Base-by-base conservation (phyloP, 2,888 invertebrate species). In the Achlya flavicornis region DNA sequence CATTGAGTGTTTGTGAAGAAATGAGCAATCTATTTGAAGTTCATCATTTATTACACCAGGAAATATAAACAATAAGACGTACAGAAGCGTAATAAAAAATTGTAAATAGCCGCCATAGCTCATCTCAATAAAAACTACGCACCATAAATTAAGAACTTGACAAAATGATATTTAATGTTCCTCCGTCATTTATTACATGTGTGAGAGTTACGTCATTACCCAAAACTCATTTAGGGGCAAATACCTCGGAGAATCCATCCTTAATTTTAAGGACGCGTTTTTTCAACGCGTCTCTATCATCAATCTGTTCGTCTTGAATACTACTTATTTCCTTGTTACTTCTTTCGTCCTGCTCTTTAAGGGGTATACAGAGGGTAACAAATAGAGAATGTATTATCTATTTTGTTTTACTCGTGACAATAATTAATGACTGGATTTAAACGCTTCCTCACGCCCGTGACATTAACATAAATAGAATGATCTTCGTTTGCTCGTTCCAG, bases 391-490 rank as follows among this genome's bases (percentile, higher is more conserved):
- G 87, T 90, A 91, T 92, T 93, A 93, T 92, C 92, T 93, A 93
- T 93, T 93, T 92, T 90, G 92, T 92, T 91, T 91, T 88, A 87
- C 85, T 84, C 81, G 85, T 93, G 93, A 93, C 93, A 93, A 93
- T 93, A 93, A 93, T 93, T 93, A 93, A 93, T 93, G 93, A 88
- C 84, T 91, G 93, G 93, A 92, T 92, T 93, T 93, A 93, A 93
- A 93, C 91, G 93, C 93, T 93, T 93, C 93, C 93, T 93, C 93
- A 93, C 93, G 93, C 91, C 92, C 92, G 92, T 92, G 93, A 93
- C 93, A 93, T 93, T 90, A 93, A 92, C 91, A 86, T 92, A 93
- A 93, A 93, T 93, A 93, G 93, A 93, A 90, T 91, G 89, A 90
- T 92, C 91, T 90, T 87, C 89, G 85, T 88, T 87, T 85, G 81